Conservation (phyloP, 2,797 vertebrate genomes). For the Macrochelys suwanniensis region DNA sequence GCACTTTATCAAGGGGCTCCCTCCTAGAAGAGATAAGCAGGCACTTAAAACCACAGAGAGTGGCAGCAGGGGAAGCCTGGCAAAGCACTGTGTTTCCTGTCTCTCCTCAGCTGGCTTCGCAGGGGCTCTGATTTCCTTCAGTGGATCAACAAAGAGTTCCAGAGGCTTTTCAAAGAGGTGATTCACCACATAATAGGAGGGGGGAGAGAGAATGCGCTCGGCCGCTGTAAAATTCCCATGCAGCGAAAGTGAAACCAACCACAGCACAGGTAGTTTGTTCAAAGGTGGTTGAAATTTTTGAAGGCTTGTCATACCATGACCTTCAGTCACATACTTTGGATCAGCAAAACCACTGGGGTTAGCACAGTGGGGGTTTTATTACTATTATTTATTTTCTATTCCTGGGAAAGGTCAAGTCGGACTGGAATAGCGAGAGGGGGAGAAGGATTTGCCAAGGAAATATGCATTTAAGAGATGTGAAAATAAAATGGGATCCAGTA, state of each 20-base stretch:
- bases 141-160: constrained; percentile 37
- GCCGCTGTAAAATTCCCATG: background rate
- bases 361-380: background rate
- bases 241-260: background rate
- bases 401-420: constrained; percentile 31
- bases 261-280: background rate
- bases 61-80: background rate
- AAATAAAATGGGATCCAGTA: constrained; percentile 42
- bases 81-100: background rate
- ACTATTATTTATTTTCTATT: background rate
- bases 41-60: background rate
- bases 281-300: background rate
- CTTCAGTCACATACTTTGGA: background rate
- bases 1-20: background rate
- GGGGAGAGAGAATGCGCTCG: constrained; percentile 5
- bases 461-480: constrained; percentile 24
- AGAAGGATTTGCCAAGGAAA: constrained; percentile 24
- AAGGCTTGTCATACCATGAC: background rate
- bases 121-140: constrained; percentile 30
- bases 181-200: constrained; percentile 44
- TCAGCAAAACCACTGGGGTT: background rate
- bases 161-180: constrained; percentile 37
- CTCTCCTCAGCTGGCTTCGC: constrained; percentile 22
- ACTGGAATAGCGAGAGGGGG: constrained; percentile 11
- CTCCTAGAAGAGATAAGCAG: constrained; percentile 2